Conservation (phyloP, 2,888 invertebrate species). For the Syrista parreyssii region DNA sequence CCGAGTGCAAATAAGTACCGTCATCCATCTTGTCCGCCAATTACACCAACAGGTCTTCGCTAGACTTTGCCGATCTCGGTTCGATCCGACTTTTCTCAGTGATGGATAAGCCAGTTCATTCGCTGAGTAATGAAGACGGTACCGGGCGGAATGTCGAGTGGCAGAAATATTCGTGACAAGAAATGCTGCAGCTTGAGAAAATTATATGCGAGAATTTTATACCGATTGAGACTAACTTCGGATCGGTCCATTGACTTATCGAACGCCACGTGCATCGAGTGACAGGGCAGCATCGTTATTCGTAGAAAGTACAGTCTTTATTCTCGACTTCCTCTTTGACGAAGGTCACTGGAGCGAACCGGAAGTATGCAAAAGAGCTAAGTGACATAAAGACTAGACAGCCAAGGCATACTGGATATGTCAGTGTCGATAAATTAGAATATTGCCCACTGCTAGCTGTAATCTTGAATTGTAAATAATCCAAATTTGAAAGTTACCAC, state of each 20-base stretch:
- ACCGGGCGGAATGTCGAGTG: neutral
- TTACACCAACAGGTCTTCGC: constrained; percentile 45
- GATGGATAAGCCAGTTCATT: neutral
- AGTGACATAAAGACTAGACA: neutral
- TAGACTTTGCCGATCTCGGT: neutral
- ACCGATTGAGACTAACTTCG: neutral
- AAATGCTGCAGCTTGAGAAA: neutral
- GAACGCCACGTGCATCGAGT: neutral
- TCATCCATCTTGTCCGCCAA: constrained; percentile 63
- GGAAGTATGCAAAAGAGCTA: neutral
- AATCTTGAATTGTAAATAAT: neutral
- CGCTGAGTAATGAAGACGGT: constrained; percentile 4
- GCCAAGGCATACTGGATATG: neutral
- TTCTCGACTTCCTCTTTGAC: neutral
- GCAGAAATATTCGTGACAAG: neutral
- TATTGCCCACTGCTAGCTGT: constrained; percentile 4
- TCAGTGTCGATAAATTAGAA: constrained; percentile 23
- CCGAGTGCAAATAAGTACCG: constrained; percentile 62
- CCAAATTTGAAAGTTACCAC: neutral
- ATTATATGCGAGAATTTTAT: neutral
- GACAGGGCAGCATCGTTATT: neutral
- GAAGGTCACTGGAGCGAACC: neutral
- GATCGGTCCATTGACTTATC: neutral
- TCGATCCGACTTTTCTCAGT: constrained; percentile 2
- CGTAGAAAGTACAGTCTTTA: neutral